Base-by-base conservation (phyloP, 1,140 invertebrate species). In the Galleria mellonella region DNA sequence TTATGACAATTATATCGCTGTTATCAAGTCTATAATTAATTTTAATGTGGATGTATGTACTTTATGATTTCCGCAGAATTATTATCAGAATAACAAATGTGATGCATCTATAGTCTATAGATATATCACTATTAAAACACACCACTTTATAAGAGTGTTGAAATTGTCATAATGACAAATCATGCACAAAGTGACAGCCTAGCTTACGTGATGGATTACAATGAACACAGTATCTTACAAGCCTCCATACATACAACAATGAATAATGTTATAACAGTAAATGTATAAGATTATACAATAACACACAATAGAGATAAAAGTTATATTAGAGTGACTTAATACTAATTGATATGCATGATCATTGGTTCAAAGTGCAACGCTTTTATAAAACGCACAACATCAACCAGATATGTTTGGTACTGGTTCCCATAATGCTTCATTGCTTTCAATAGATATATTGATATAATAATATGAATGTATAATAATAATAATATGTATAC, bases 271-370 rank as follows among this genome's bases (percentile, higher is more conserved):
- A 23, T 68, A 68, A 74, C 64, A 66, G 48, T 63, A 52, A 61
- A 56, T 55, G 57, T 62, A 23, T 23, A 23, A 64, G 45, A 50
- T 55, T 59, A 61, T 66, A 54, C 30, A 66, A 60, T 58, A 69
- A 64, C 65, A 62, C 47, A 49, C 55, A 72, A 69, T 64, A 76
- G 31, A 53, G 47, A 62, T 53, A 65, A 51, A 38, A 56, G 30
- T 40, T 47, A 49, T 15, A 63, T 50, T 60, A 55, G 47, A 57
- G 51, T 55, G 51, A 32, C 62, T 74, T 71, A 81, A 39, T 33
- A 28, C 61, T 77, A 83, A 50, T 65, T 77, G 78, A 83, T 83
- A 83, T 78, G 69, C 65, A 62, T 47, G 45, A 45, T 45, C 53
- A 59, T 49, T 43, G 65, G 57, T 66, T 42, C 40, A 55, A 47